Evolutionary conservation across 2,797 vertebrate genomes (phyloP).

Genomic region (Enteromius radiatus): DNA sequence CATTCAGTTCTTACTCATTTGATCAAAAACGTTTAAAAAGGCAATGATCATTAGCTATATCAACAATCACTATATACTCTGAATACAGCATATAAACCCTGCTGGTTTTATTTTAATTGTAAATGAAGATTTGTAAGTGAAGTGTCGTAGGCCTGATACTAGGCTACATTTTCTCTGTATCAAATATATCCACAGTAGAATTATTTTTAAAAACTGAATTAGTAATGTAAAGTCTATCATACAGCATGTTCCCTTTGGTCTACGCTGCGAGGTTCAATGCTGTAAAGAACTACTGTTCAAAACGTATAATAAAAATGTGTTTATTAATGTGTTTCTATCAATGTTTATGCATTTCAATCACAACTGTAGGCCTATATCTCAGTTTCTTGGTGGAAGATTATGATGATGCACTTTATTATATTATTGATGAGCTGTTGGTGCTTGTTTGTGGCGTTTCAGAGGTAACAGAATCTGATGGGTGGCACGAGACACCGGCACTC

Average conservation of each 20-base stretch:
- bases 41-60: background rate
- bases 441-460: slow-evolving; percentile 14
- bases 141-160: background rate
- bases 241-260: background rate
- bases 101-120: background rate
- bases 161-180: background rate
- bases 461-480: slow-evolving; percentile 13
- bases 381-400: background rate
- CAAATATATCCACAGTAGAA: background rate
- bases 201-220: background rate
- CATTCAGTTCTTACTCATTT: background rate
- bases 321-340: background rate
- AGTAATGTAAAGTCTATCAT: background rate
- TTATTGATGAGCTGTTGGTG: slow-evolving; percentile 18
- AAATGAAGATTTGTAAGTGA: background rate
- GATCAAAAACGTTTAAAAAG: background rate
- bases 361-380: no score
- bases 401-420: background rate
- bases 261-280: background rate
- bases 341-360: background rate
- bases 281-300: background rate
- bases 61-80: no score
- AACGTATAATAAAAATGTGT: background rate
- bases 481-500: slow-evolving; percentile 26
- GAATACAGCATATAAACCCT: background rate